Conservation (phyloP, 2,113 vertebrate genomes). For the Ariopsis seemanni region DNA sequence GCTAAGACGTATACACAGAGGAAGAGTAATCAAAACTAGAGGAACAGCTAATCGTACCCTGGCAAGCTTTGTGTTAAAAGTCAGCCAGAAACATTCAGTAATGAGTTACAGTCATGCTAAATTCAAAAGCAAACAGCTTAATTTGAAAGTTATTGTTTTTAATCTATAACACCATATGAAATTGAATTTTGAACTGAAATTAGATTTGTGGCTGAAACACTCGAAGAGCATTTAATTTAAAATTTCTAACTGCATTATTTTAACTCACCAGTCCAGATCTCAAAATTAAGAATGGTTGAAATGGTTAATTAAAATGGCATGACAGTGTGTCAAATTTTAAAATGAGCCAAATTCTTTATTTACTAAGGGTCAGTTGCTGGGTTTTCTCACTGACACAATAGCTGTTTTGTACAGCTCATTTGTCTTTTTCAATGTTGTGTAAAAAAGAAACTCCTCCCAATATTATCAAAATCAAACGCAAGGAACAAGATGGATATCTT, state of each 20-base stretch:
- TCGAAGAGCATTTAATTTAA: background rate
- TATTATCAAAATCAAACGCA: constrained; percentile 37
- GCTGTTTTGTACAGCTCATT: background rate
- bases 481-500: constrained; percentile 17
- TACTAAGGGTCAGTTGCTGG: background rate
- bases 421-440: constrained; percentile 2
- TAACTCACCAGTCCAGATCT: background rate
- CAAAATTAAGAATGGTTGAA: background rate
- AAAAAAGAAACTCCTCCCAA: constrained; percentile 29
- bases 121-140: background rate
- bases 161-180: background rate
- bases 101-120: too few relatives aligned
- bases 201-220: background rate
- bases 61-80: background rate
- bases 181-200: background rate
- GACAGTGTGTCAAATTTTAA: background rate
- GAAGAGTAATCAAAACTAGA: constrained; percentile 11
- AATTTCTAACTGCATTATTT: background rate
- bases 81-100: background rate
- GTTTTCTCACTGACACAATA: background rate
- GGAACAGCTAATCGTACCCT: background rate
- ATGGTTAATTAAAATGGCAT: background rate
- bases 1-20: background rate
- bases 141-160: background rate
- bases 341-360: background rate